Evolutionary conservation across 2,797 vertebrate genomes (phyloP).

Genomic region (Pangasius sanitwongsei): DNA sequence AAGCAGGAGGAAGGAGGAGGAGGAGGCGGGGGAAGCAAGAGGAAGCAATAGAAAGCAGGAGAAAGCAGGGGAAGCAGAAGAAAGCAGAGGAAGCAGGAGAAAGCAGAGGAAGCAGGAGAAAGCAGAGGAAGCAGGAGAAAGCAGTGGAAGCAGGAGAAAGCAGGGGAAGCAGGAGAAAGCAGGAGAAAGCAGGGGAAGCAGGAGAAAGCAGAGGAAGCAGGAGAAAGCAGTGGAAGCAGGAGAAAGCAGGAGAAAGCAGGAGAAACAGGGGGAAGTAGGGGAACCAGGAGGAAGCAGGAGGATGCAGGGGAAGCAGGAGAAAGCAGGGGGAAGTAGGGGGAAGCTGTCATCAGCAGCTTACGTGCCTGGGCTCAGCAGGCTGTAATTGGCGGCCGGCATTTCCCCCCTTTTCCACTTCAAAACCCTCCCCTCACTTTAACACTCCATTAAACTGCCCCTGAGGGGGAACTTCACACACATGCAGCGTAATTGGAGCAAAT

Average conservation of each 20-base stretch:
- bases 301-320: not conserved
- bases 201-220: constrained; percentile 47
- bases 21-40: constrained; percentile 17
- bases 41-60: constrained; percentile 19
- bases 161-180: not conserved
- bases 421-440: constrained; percentile 70
- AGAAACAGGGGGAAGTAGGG: too few relatives aligned
- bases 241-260: constrained; percentile 46
- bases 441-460: constrained; percentile 73
- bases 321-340: constrained; percentile 51
- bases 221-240: not conserved
- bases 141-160: too few relatives aligned
- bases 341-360: constrained; percentile 61
- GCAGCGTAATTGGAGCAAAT: constrained; percentile 61
- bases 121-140: not conserved
- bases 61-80: constrained; percentile 23
- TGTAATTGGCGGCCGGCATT: constrained; percentile 74
- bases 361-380: constrained; percentile 73
- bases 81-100: not conserved
- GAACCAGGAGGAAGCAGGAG: not conserved
- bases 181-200: not conserved
- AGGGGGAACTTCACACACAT: constrained; percentile 60
- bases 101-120: not conserved
- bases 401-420: constrained; percentile 57
- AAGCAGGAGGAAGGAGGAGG: not conserved